Conservation (phyloP, 2,113 vertebrate species). For the Oenanthe melanoleuca region DNA sequence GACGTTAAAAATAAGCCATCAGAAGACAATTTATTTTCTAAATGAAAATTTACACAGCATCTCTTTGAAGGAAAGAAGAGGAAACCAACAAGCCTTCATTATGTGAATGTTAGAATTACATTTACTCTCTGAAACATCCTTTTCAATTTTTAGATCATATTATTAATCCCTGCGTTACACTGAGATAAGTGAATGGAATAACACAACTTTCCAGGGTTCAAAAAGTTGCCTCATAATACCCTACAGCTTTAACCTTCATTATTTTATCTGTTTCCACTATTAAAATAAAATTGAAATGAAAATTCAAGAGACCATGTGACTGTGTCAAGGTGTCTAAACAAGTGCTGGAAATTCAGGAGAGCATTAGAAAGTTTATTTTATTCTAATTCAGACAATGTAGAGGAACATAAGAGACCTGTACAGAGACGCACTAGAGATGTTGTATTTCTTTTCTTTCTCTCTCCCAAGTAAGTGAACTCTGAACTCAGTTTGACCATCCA, state of each 20-base stretch:
- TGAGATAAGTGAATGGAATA: not conserved
- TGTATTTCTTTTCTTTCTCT: not conserved
- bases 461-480: not conserved
- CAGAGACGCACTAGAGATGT: not conserved
- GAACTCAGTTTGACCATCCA: not conserved
- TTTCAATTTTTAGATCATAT: not conserved
- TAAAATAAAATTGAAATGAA: slow-evolving; percentile 2
- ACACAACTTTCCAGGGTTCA: not conserved
- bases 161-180: not conserved
- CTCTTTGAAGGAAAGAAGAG: not conserved
- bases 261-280: not conserved
- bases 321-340: not conserved
- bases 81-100: not conserved
- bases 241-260: not conserved
- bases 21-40: not conserved
- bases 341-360: not conserved
- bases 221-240: not conserved
- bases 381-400: not conserved
- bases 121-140: not conserved
- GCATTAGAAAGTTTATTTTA: not conserved
- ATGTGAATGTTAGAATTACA: not conserved
- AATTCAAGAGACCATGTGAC: not conserved
- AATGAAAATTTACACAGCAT: not conserved
- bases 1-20: not conserved
- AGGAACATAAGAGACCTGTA: not conserved